phyloP scores from a whole-genome alignment of 2,113 vertebrate species.

The Gymnarchus niloticus region DNA sequence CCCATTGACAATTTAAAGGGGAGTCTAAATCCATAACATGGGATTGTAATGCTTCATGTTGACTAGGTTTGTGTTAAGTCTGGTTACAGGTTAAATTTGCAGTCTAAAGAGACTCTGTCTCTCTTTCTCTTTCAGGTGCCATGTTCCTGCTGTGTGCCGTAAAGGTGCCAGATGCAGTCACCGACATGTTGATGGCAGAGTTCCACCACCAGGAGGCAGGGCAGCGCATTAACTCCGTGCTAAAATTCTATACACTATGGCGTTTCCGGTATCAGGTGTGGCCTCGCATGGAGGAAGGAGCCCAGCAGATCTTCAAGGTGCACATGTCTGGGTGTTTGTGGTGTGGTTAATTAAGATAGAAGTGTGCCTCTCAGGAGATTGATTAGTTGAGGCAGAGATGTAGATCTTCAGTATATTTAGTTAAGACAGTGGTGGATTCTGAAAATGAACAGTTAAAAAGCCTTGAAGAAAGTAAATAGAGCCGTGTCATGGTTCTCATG shows the following conservation, averaged over 20 bases:
- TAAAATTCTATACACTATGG: constrained; percentile 96
- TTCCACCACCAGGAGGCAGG: constrained; percentile 92
- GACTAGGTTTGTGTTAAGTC: neutral
- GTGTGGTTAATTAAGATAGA: neutral
- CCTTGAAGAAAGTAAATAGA: neutral
- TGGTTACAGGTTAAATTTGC: too few species aligned
- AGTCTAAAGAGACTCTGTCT: neutral
- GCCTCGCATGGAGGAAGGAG: constrained; percentile 98
- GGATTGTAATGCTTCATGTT: neutral
- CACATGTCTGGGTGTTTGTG: neutral
- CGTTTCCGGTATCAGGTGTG: constrained; percentile 98
- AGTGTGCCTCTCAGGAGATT: neutral
- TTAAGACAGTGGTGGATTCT: neutral
- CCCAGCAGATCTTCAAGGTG: constrained; percentile 98
- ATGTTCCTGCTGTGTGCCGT: constrained; percentile 97
- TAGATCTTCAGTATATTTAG: too few species aligned
- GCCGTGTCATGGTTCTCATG: too few species aligned
- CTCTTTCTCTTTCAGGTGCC: constrained; percentile 68
- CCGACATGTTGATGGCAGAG: constrained; percentile 96
- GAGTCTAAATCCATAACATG: too few species aligned
- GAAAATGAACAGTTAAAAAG: neutral
- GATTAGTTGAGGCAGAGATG: too few species aligned
- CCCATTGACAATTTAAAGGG: too few species aligned
- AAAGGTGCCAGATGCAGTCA: constrained; percentile 90
- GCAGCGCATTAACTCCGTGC: constrained; percentile 88